Conservation (phyloP, 2,797 vertebrate species). For the Craterocephalus amniculus region DNA sequence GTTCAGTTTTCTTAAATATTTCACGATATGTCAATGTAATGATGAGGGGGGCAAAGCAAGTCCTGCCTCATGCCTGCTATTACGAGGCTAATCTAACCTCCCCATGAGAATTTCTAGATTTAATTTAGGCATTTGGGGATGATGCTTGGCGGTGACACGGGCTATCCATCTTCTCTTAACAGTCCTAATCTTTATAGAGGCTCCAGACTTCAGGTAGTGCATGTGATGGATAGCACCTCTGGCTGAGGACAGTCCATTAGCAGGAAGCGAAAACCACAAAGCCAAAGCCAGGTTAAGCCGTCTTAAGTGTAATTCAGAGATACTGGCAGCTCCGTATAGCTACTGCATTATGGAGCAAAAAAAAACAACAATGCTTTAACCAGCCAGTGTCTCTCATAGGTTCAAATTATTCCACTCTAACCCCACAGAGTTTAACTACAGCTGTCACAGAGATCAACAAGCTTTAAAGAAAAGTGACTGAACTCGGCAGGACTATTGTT, state of each 20-base stretch:
- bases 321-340: conserved; percentile 57
- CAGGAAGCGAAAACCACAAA: conserved; percentile 73
- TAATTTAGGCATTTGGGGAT: conserved; percentile 89
- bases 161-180: conserved; percentile 94
- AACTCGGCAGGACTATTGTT: conserved; percentile 43
- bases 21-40: conserved; percentile 66
- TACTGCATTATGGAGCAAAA: conserved; percentile 52
- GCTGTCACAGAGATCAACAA: conserved; percentile 34
- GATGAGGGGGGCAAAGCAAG: conserved; percentile 59
- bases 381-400: conserved; percentile 36
- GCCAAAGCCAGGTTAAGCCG: conserved; percentile 68
- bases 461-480: conserved; percentile 34
- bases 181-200: conserved; percentile 92
- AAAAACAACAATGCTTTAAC: conserved; percentile 65
- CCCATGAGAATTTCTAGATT: conserved; percentile 88
- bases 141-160: conserved; percentile 84
- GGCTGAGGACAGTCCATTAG: conserved; percentile 81
- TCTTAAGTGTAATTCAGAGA: conserved; percentile 66
- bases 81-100: conserved; percentile 86
- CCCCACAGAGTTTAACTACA: conserved; percentile 36
- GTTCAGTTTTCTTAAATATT: conserved; percentile 76
- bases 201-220: conserved; percentile 86
- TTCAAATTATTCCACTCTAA: conserved; percentile 47
- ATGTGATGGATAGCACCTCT: conserved; percentile 88
- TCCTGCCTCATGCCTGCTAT: conserved; percentile 68